phyloP scores from a whole-genome alignment of 2,888 invertebrate genomes.

The Ceraclea dissimilis region DNA sequence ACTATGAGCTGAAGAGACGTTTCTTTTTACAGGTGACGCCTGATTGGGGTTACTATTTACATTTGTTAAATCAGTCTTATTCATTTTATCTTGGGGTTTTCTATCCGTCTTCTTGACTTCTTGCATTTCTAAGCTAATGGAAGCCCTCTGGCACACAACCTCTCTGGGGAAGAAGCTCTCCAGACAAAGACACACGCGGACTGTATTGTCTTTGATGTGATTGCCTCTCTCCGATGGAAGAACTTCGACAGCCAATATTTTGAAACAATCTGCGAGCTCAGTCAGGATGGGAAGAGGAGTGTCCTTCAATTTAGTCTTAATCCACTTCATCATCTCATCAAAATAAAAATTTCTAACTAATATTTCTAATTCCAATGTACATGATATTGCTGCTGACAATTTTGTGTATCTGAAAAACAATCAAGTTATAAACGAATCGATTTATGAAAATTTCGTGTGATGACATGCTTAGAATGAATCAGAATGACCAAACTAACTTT shows the following conservation, averaged over 20 bases:
- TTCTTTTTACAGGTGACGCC: conserved; percentile 20
- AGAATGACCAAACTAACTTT: conserved; percentile 44
- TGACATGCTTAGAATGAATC: no score
- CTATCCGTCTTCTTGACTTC: conserved; percentile 32
- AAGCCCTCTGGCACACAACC: conserved; percentile 54
- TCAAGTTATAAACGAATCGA: no score
- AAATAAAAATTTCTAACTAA: conserved; percentile 70
- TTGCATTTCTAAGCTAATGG: conserved; percentile 55
- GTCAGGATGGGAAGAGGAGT: conserved; percentile 44
- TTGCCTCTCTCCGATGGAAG: conserved; percentile 49
- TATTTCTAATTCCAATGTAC: conserved; percentile 66
- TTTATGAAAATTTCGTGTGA: no score
- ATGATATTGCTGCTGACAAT: conserved; percentile 72
- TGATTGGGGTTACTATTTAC: conserved; percentile 18
- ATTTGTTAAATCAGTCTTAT: conserved; percentile 41
- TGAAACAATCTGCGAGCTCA: conserved; percentile 51
- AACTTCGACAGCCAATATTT: conserved; percentile 46
- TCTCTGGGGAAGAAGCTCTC: conserved; percentile 58
- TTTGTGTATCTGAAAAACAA: conserved; percentile 55
- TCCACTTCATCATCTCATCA: conserved; percentile 71
- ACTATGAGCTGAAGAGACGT: conserved; percentile 9
- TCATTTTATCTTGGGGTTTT: conserved; percentile 38
- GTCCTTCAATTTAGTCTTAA: conserved; percentile 43
- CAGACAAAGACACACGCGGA: conserved; percentile 48
- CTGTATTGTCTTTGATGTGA: conserved; percentile 38